phyloP scores from a whole-genome alignment of 2,113 vertebrate species.

The Guaruba guarouba region DNA sequence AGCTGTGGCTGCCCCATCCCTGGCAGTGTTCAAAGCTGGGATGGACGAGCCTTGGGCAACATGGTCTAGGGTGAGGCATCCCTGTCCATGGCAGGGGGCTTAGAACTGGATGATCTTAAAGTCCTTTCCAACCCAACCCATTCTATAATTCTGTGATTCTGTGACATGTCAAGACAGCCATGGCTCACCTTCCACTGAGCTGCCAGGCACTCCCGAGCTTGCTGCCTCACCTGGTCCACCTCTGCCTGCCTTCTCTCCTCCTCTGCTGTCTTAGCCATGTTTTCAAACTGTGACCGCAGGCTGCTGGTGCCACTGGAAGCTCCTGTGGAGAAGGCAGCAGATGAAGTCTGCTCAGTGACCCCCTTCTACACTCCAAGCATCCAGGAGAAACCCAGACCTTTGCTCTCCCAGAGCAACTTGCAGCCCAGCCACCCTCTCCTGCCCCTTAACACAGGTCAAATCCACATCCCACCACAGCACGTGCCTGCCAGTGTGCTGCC shows the following conservation, averaged over 20 bases:
- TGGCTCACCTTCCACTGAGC: slow-evolving; percentile 47
- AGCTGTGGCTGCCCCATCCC: background rate
- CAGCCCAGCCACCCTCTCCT: background rate
- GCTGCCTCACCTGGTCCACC: slow-evolving; percentile 75
- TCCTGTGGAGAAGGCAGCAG: background rate
- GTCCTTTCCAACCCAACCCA: background rate
- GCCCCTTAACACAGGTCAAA: background rate
- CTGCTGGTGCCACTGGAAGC: slow-evolving; percentile 78
- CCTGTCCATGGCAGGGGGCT: background rate
- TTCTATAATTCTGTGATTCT: background rate
- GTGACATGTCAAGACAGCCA: background rate
- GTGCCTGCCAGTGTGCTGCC: background rate
- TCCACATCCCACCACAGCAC: background rate
- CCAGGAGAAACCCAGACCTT: background rate
- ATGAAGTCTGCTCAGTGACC: fast-evolving
- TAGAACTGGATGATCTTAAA: background rate
- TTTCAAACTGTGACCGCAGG: slow-evolving; percentile 88
- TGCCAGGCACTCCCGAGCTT: slow-evolving; percentile 69
- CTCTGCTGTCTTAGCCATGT: slow-evolving; percentile 80
- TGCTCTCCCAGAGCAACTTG: background rate
- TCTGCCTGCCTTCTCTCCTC: slow-evolving; percentile 81
- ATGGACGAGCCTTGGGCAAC: background rate
- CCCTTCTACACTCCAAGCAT: background rate
- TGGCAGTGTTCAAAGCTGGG: background rate
- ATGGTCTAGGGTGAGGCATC: background rate